These are phyloP conservation scores for Sarcophaga variegata DNA, from an alignment of 2,888 invertebrate species.

Conservation along the genomic window DNA sequence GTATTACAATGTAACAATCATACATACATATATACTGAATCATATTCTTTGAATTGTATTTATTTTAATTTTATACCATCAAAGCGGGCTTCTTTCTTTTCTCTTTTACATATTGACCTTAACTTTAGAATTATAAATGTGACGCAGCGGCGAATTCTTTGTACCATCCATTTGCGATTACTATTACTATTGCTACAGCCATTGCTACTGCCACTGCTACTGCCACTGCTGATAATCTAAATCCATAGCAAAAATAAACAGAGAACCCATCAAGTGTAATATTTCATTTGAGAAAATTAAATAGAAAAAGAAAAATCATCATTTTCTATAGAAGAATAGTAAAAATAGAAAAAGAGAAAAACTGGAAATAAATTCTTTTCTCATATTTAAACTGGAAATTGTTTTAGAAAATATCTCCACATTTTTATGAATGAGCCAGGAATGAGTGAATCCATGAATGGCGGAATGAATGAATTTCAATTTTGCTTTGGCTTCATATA, in stretches of 20 bases:
- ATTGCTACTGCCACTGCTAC: too few relatives aligned
- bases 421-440: neutral
- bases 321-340: neutral
- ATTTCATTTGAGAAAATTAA: conserved; percentile 9
- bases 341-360: neutral
- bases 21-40: too few relatives aligned
- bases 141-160: conserved; percentile 34
- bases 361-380: conserved; percentile 30
- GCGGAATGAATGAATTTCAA: conserved; percentile 34
- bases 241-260: too few relatives aligned
- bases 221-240: too few relatives aligned
- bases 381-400: neutral
- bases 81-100: too few relatives aligned
- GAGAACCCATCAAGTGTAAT: conserved; percentile 26
- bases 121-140: conserved; percentile 9
- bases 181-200: too few relatives aligned
- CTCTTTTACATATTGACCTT: conserved; percentile 49
- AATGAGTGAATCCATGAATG: neutral
- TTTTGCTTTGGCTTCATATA: conserved; percentile 12
- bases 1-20: too few relatives aligned
- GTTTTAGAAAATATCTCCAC: neutral
- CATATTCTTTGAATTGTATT: too few relatives aligned
- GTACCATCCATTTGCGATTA: neutral
- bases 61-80: neutral
- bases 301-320: neutral